Percentiles rank a stretch among this genome's conserved stretches.
Evolutionary conservation across 2,113 vertebrate genomes (phyloP).

Genomic region (Podocnemis expansa): DNA sequence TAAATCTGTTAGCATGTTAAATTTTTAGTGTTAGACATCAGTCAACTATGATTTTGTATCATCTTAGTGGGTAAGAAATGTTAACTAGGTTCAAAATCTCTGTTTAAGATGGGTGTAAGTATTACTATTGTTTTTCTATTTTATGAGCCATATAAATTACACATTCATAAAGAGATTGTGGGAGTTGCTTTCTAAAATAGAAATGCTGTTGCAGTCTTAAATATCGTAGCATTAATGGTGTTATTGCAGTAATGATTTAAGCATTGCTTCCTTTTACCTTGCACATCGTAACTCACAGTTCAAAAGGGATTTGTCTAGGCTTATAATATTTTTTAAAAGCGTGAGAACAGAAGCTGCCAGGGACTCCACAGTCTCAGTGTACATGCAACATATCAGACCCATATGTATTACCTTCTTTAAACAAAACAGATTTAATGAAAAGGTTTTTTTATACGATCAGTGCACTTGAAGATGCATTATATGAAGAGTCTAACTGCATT

Average conservation of each 20-base stretch:
- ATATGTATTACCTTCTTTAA: neutral
- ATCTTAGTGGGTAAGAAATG: neutral
- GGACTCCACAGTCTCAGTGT: neutral
- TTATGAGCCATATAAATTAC: neutral
- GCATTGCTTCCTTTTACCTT: constrained; percentile 26
- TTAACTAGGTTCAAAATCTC: neutral
- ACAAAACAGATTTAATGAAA: neutral
- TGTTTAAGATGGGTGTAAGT: neutral
- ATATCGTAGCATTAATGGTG: neutral
- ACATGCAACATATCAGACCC: neutral
- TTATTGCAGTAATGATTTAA: constrained; percentile 29
- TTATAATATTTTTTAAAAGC: neutral
- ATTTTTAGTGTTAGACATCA: neutral
- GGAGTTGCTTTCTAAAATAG: neutral
- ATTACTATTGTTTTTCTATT: neutral
- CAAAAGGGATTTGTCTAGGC: neutral
- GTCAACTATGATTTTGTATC: neutral
- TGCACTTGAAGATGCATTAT: neutral
- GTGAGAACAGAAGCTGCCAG: neutral
- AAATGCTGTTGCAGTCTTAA: neutral
- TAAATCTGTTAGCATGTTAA: neutral
- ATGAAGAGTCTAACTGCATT: neutral
- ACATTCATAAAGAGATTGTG: neutral
- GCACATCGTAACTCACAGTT: neutral
- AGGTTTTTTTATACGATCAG: neutral